Evolutionary conservation across 2,888 invertebrate genomes (phyloP).

Genomic region (Sclerodermus sp.): DNA sequence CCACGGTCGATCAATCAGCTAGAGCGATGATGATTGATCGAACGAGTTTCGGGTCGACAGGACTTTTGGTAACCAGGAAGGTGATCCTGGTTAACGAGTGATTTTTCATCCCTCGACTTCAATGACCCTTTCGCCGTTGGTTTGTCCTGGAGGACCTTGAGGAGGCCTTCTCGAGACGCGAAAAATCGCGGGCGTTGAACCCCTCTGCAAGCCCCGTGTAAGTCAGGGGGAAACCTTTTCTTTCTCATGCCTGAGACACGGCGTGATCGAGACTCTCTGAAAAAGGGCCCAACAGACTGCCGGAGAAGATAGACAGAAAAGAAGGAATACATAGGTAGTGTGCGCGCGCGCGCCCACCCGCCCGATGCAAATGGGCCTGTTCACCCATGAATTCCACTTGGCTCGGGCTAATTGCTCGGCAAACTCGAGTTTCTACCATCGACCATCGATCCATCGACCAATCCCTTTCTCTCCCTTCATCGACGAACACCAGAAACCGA

Average conservation of each 20-base stretch:
- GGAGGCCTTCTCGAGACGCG: conserved; percentile 33
- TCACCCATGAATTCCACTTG: conserved; percentile 13
- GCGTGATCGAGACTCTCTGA: too few species aligned
- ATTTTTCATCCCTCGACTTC: too few species aligned
- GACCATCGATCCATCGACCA: conserved; percentile 6
- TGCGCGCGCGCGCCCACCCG: conserved; percentile 13
- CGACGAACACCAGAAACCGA: neutral
- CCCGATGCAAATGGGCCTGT: conserved; percentile 18
- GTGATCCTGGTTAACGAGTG: too few species aligned
- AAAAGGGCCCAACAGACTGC: too few species aligned
- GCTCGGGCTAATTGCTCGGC: conserved; percentile 37
- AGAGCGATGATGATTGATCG: too few species aligned
- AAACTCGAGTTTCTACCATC: conserved; percentile 25
- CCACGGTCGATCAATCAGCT: too few species aligned
- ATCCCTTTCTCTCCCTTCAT: conserved; percentile 8
- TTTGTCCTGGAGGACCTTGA: conserved; percentile 18
- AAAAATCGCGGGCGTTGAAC: conserved; percentile 40
- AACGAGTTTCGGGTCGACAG: too few species aligned
- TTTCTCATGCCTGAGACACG: too few species aligned
- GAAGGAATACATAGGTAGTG: conserved; percentile 13
- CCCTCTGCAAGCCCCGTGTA: conserved; percentile 3
- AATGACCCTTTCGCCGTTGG: too few species aligned
- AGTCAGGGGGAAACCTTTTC: too few species aligned
- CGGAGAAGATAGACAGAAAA: neutral
- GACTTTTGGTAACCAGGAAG: too few species aligned